A percentile compares a stretch with the other conserved stretches of the same genome.
These are phyloP conservation scores for Threskiornis aethiopicus DNA, from an alignment of 2,797 vertebrate species.

Conservation along the genomic window DNA sequence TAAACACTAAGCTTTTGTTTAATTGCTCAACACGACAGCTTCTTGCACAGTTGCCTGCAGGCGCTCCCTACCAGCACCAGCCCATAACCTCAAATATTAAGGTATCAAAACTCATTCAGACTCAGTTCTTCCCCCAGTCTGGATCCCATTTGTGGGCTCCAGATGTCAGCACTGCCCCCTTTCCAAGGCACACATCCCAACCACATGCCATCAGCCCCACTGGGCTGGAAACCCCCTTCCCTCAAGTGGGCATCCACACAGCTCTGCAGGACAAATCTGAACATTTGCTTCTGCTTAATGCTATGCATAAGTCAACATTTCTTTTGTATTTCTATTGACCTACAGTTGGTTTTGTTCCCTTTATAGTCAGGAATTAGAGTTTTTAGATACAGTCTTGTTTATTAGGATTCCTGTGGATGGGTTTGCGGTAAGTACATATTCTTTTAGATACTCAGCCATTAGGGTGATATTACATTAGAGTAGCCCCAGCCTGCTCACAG, in stretches of 20 bases:
- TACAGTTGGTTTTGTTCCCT: not conserved
- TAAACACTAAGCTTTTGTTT: not conserved
- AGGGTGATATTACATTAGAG: not conserved
- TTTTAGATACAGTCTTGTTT: not conserved
- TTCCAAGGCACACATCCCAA: not conserved
- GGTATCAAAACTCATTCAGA: not conserved
- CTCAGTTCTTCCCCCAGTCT: not conserved
- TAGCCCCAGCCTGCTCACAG: not conserved
- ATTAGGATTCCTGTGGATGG: not conserved
- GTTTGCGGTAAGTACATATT: not conserved
- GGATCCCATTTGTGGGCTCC: not conserved
- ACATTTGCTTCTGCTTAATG: not conserved
- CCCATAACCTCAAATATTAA: not conserved
- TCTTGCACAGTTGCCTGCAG: not conserved
- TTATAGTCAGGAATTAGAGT: not conserved
- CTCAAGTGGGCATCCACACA: not conserved
- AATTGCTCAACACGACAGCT: not conserved
- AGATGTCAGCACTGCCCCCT: not conserved
- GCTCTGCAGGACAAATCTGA: not conserved
- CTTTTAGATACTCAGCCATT: not conserved
- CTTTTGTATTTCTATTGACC: not conserved
- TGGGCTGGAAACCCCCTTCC: not conserved
- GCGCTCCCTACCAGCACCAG: not conserved
- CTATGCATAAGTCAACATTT: not conserved
- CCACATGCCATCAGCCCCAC: rapidly evolving